Percentiles rank a stretch among this genome's conserved stretches.
phyloP scores from a whole-genome alignment of 2,797 vertebrate genomes.

The Oreochromis grahami region DNA sequence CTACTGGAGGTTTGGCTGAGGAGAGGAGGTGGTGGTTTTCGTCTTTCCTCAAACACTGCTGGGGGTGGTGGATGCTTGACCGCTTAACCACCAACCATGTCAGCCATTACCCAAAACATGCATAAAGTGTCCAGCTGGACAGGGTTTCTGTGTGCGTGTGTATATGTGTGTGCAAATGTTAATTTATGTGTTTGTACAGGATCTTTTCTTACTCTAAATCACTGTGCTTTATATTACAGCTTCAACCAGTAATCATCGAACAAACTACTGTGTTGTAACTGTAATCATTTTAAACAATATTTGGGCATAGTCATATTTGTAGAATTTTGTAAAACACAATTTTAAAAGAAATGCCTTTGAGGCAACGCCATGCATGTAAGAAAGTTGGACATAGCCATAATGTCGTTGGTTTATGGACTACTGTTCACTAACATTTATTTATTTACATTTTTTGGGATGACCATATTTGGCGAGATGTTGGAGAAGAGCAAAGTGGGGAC shows the following conservation, averaged over 20 bases:
- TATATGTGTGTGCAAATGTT: background rate
- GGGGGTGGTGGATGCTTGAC: constrained; percentile 45
- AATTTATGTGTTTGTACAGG: background rate
- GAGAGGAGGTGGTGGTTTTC: constrained; percentile 21
- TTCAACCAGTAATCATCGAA: background rate
- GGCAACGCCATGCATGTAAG: background rate
- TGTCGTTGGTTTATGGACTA: background rate
- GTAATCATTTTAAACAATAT: background rate
- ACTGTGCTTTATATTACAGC: background rate
- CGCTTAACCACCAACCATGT: constrained; percentile 33
- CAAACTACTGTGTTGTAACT: background rate
- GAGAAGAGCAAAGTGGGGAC: background rate
- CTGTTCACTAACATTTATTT: background rate
- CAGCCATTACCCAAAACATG: constrained; percentile 32
- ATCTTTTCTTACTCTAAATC: background rate
- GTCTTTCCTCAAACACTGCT: constrained; percentile 48
- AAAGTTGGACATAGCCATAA: background rate
- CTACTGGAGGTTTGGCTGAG: constrained; percentile 39
- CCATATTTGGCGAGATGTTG: background rate
- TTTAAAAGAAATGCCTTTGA: background rate
- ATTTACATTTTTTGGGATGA: fast-evolving
- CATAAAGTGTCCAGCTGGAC: constrained; percentile 4
- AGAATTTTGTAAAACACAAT: background rate
- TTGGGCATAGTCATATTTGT: background rate
- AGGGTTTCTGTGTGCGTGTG: background rate